A percentile compares a stretch with the other conserved stretches of the same genome.
These are phyloP conservation scores for Euura saliciscinereae DNA, from an alignment of 1,140 invertebrate species.

Conservation along the genomic window DNA sequence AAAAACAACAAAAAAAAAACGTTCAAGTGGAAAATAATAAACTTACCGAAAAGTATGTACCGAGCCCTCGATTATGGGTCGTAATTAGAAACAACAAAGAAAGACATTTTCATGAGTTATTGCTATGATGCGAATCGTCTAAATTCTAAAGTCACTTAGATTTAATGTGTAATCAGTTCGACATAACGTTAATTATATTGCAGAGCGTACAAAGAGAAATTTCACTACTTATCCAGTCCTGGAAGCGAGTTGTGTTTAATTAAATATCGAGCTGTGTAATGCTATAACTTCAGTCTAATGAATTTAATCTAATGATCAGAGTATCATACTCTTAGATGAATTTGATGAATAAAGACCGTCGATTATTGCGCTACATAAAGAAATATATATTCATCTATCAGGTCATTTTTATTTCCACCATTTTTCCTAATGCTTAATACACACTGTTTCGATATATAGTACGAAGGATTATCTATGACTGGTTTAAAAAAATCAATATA, in stretches of 20 bases:
- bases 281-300: neutral
- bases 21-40: conserved; percentile 41
- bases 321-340: too few species aligned
- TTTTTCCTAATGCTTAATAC: neutral
- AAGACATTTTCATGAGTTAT: conserved; percentile 39
- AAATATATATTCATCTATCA: neutral
- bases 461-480: neutral
- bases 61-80: conserved; percentile 51
- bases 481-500: neutral
- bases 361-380: neutral
- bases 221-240: neutral
- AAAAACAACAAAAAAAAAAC: conserved; percentile 39
- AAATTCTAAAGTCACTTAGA: conserved; percentile 9
- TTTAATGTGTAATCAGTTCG: neutral
- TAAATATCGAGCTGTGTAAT: neutral
- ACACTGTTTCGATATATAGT: neutral
- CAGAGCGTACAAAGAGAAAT: neutral
- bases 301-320: neutral
- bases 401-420: neutral
- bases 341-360: neutral
- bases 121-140: conserved; percentile 5
- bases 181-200: neutral
- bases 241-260: neutral
- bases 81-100: conserved; percentile 54
- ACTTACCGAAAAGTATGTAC: conserved; percentile 50